Conservation (phyloP, 2,888 invertebrate species). For the Notodonta ziczac region DNA sequence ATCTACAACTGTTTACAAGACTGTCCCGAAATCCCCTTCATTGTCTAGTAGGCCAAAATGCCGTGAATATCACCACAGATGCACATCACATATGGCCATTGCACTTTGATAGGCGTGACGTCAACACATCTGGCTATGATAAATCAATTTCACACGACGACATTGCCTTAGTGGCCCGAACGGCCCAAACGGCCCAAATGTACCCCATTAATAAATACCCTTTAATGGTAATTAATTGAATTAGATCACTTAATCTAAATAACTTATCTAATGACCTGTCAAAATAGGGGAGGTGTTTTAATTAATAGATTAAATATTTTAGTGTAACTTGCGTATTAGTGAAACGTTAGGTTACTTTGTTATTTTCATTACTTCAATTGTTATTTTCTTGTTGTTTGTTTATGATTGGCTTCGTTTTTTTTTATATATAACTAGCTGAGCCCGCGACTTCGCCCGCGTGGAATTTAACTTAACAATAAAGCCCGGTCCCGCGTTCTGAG, state of each 20-base stretch:
- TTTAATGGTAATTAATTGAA: slow-evolving; percentile 31
- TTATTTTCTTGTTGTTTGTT: too few species aligned
- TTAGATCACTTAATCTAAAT: slow-evolving; percentile 23
- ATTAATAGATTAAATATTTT: background rate
- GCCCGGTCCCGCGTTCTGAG: too few species aligned
- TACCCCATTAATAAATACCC: slow-evolving; percentile 6
- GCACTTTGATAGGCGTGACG: slow-evolving; percentile 37
- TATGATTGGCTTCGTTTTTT: too few species aligned
- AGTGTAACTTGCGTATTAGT: background rate
- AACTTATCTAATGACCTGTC: slow-evolving; percentile 14
- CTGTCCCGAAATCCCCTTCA: background rate
- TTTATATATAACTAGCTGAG: too few species aligned
- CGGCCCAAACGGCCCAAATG: slow-evolving; percentile 4
- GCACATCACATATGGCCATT: slow-evolving; percentile 26
- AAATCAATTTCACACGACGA: slow-evolving; percentile 57
- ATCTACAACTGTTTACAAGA: background rate
- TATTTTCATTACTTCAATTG: too few species aligned
- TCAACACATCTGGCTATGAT: slow-evolving; percentile 52
- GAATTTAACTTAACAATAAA: too few species aligned
- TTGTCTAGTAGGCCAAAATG: slow-evolving; percentile 1
- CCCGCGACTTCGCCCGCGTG: too few species aligned
- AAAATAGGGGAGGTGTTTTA: slow-evolving; percentile 8
- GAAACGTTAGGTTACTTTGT: too few species aligned
- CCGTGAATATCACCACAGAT: slow-evolving; percentile 4
- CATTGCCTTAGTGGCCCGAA: slow-evolving; percentile 15